Evolutionary conservation across 2,888 invertebrate genomes (phyloP).

Genomic region (Apodemia mormo): DNA sequence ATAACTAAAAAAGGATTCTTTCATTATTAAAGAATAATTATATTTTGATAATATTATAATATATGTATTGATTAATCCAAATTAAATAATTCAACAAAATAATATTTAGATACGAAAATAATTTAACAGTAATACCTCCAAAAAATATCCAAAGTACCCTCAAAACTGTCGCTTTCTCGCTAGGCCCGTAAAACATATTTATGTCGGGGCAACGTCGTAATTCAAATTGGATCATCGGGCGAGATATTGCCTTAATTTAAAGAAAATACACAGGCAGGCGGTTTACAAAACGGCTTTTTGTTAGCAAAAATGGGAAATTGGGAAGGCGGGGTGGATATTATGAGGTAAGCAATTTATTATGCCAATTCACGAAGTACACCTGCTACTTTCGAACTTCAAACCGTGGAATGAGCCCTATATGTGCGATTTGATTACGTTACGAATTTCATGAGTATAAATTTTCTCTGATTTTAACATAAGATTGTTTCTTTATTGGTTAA

Average conservation of each 20-base stretch:
- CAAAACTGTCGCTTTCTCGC: conserved; percentile 24
- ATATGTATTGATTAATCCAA: too few species aligned
- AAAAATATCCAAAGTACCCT: conserved; percentile 13
- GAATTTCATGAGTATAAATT: background rate
- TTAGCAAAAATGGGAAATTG: conserved; percentile 51
- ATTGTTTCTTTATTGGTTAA: conserved; percentile 3
- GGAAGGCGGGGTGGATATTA: conserved; percentile 59
- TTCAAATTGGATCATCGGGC: conserved; percentile 58
- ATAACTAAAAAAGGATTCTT: too few species aligned
- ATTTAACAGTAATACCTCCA: background rate
- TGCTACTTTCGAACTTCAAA: conserved; percentile 43
- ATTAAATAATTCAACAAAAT: too few species aligned
- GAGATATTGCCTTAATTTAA: conserved; percentile 57
- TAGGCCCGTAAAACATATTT: conserved; percentile 33
- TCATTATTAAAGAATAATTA: too few species aligned
- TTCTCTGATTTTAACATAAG: conserved; percentile 1
- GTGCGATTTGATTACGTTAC: conserved; percentile 5
- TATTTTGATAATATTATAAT: too few species aligned
- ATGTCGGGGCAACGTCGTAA: conserved; percentile 43
- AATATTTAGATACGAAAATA: background rate
- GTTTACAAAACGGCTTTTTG: conserved; percentile 35
- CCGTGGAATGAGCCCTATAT: conserved; percentile 21
- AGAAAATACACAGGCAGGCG: conserved; percentile 51
- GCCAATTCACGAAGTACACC: conserved; percentile 58
- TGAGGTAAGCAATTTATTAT: conserved; percentile 61